Base-by-base conservation (phyloP, 2,888 invertebrate species). In the Stenolophus ochropezus region DNA sequence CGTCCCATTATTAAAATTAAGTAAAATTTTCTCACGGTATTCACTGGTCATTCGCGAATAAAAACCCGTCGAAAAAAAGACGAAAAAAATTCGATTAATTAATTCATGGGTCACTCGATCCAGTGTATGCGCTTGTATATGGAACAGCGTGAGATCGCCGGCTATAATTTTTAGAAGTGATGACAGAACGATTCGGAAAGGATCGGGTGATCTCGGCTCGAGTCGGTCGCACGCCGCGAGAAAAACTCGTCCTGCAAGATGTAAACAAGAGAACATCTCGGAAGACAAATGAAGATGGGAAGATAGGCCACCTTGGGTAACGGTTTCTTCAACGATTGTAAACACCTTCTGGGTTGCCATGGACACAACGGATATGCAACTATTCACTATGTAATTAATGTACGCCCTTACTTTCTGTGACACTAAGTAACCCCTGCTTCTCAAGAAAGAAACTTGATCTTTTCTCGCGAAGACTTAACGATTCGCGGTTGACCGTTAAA, bases 91-190 rank as follows among this genome's bases (percentile, higher is more conserved):
- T 78, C 78, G 69, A 78, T 78, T 78, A 78, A 78, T 78, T 78
- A 78, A 78, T 78, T 65, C 78, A 78, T 78, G 78, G 78, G 65
- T 78, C 69, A 78, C 78, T 78, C 69, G 78, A 69, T 78, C 25
- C 49, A 61, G 23, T 61, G 25, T 51, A 61, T 75, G 25, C 51
- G 75, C 56, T 21, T n/a, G 5, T 53, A 75, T 69, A 69, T 78
- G 69, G 69, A 69, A 69, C 69, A 69, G 78, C 78, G 78, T 78
- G 78, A 78, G 78, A 78, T 69, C 69, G 58, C 61, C 23, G 78
- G 27, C 65, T 14, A 69, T 69, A 69, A 78, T 77, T 77, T 77
- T 42, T 77, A 42, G 42, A 58, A 21, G 58, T 61, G 61, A 77
- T 77, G 61, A 77, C 58, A 77, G 58, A 47, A 21, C 16, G n/a